These are phyloP conservation scores for Phyto melanocephala DNA, from an alignment of 2,888 invertebrate species.

Conservation along the genomic window DNA sequence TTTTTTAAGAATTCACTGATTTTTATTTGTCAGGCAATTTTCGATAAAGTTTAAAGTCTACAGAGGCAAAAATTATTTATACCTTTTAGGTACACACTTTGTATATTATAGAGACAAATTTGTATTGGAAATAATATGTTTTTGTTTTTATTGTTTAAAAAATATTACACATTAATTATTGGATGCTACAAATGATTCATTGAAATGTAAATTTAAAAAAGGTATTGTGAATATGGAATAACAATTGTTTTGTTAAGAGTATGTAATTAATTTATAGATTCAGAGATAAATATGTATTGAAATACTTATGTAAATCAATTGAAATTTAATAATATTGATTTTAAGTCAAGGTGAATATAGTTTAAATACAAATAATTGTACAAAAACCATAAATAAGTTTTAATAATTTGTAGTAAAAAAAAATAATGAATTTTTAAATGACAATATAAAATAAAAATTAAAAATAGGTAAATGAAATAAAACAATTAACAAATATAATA, in stretches of 20 bases:
- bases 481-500: too few relatives aligned
- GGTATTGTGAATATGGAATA: not conserved
- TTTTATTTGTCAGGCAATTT: not conserved
- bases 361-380: not conserved
- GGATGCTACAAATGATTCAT: slow-evolving; percentile 18
- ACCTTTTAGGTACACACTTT: too few relatives aligned
- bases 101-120: not conserved
- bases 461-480: too few relatives aligned
- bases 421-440: too few relatives aligned
- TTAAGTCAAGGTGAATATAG: slow-evolving; percentile 21
- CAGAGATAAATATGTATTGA: too few relatives aligned
- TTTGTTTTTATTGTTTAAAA: not conserved
- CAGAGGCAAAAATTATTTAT: not conserved
- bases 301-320: not conserved
- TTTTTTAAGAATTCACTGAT: not conserved
- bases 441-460: too few relatives aligned
- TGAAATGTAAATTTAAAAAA: not conserved
- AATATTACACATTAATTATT: slow-evolving; percentile 12
- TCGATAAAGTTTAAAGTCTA: slow-evolving; percentile 9
- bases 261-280: too few relatives aligned
- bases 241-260: not conserved
- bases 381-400: too few relatives aligned
- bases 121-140: not conserved
- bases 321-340: slow-evolving; percentile 34
- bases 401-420: too few relatives aligned